phyloP scores from a whole-genome alignment of 1,140 invertebrate species.

The Mercenaria mercenaria region DNA sequence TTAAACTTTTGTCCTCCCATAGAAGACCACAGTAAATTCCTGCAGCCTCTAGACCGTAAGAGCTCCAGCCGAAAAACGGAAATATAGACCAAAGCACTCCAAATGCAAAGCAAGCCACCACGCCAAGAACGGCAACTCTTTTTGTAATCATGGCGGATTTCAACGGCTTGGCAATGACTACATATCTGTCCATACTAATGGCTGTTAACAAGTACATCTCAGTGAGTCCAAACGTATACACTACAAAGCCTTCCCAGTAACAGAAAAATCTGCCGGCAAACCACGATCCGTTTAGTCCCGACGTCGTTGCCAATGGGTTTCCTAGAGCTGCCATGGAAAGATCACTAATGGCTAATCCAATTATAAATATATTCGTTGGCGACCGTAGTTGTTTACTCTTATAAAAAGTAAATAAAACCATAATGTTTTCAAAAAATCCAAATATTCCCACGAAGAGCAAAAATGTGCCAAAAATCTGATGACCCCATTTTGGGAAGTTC shows the following conservation, averaged over 20 bases:
- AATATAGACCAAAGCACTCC: conserved; percentile 73
- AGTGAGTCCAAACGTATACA: conserved; percentile 76
- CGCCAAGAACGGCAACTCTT: conserved; percentile 58
- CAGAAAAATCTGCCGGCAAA: conserved; percentile 71
- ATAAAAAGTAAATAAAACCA: conserved; percentile 71
- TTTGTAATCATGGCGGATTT: conserved; percentile 71
- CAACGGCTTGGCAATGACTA: conserved; percentile 78
- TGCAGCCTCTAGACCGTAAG: conserved; percentile 74
- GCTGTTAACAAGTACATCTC: conserved; percentile 75
- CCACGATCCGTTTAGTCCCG: conserved; percentile 68
- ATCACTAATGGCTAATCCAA: conserved; percentile 75
- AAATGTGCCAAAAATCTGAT: conserved; percentile 51
- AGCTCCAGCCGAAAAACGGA: conserved; percentile 78
- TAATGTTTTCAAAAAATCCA: conserved; percentile 67
- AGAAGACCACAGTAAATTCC: conserved; percentile 76
- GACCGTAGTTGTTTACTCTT: conserved; percentile 74
- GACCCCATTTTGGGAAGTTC: conserved; percentile 46
- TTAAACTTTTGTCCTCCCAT: conserved; percentile 68
- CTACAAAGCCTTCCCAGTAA: conserved; percentile 74
- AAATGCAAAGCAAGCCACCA: conserved; percentile 58
- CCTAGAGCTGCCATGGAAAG: conserved; percentile 70
- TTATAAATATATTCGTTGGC: conserved; percentile 79
- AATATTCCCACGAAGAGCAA: conserved; percentile 59
- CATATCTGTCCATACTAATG: conserved; percentile 78
- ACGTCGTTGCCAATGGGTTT: conserved; percentile 59